phyloP scores from a whole-genome alignment of 2,113 vertebrate genomes.

The Cryptoleucopteryx plumbea region DNA sequence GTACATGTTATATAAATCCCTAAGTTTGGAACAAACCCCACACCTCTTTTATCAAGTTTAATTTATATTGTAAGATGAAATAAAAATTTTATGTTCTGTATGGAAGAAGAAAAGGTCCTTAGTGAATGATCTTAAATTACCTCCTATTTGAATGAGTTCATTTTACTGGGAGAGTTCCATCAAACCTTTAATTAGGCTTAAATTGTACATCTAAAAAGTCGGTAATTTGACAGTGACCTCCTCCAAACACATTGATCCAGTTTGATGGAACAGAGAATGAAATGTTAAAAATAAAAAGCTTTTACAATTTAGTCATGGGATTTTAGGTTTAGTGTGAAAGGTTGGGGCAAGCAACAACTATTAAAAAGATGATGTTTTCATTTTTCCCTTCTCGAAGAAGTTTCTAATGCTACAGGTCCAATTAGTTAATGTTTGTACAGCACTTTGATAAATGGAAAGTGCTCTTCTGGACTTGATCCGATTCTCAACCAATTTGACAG shows the following conservation, averaged over 20 bases:
- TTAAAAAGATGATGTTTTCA: constrained; percentile 13
- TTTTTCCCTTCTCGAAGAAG: not conserved
- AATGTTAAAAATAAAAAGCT: constrained; percentile 62
- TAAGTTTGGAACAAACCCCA: constrained; percentile 3
- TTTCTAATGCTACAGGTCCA: not conserved
- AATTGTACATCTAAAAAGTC: constrained; percentile 68
- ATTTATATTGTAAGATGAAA: constrained; percentile 69
- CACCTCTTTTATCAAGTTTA: constrained; percentile 60
- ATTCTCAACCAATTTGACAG: not conserved
- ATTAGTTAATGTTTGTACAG: not conserved
- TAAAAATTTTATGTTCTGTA: constrained; percentile 68
- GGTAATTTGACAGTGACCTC: constrained; percentile 69
- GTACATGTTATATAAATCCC: not conserved
- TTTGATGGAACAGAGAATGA: constrained; percentile 55
- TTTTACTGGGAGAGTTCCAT: constrained; percentile 71
- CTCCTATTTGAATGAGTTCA: constrained; percentile 69
- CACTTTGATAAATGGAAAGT: not conserved
- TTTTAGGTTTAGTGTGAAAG: constrained; percentile 23
- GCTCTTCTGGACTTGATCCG: not conserved
- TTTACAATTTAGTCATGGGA: constrained; percentile 1
- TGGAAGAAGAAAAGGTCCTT: constrained; percentile 61
- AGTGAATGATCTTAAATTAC: constrained; percentile 71
- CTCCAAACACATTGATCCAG: constrained; percentile 53
- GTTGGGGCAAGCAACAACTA: not conserved
- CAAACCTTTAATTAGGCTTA: constrained; percentile 75